Evolutionary conservation across 1,140 invertebrate species (phyloP), one percentile per base, ranked within the genome.

Genomic region (Penaeus chinensis): DNA sequence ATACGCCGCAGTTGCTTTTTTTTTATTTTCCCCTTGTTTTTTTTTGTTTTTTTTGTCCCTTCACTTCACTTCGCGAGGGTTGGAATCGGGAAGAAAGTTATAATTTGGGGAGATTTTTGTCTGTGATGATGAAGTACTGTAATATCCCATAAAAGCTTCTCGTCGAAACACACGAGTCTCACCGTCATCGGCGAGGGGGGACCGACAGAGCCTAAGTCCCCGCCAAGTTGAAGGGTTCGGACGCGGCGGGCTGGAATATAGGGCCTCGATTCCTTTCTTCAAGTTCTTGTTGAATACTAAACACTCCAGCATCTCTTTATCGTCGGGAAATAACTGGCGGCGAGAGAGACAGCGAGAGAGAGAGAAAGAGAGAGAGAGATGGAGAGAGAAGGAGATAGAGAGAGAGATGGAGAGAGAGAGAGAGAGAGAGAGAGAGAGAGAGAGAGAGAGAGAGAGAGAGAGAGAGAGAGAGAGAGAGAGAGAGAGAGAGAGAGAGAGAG

Each of bases 251-350:
- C 66, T 81, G 79, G 69, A 76, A 82, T 87, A 82, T 82, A 87
- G 79, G 79, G 80, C 63, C 85, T 47, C 80, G 66, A 87, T 87
- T 82, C 85, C 85, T 87, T 87, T 87, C 85, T 87, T 81, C 85
- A 87, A 87, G 85, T 87, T 87, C 85, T 82, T 82, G 85, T 80
- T 87, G 85, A 87, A 87, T 87, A 87, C 79, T 80, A 87, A 87
- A 87, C 85, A 87, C 85, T 60, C 78, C 76, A 54, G 79, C 85
- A 76, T 87, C 85, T 87, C 85, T 82, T 87, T 87, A 87, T 81
- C 80, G 79, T 63, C 47, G 85, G 79, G 81, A 87, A 87, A 87
- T 87, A 87, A 87, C 85, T 82, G 69, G 62, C 63, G 78, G 60
- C 63, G 32, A 18, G 62, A 76, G 5, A 62, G 18, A 42, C n/a